Base-by-base conservation (phyloP, 2,888 invertebrate species). In the Geotrupes spiniger region DNA sequence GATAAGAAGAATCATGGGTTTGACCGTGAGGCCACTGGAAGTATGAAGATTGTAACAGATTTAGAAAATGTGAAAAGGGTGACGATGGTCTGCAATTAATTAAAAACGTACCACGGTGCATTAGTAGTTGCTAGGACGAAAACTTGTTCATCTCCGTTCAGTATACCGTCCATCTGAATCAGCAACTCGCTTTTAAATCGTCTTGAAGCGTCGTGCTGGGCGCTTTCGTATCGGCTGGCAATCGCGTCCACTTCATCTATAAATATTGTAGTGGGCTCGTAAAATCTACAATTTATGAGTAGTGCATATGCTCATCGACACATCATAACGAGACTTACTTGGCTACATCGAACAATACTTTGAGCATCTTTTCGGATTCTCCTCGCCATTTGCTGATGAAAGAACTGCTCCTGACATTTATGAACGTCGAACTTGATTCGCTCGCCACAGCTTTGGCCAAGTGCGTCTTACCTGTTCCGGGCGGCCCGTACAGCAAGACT, bases 311-410 rank as follows among this genome's bases (percentile, higher is more conserved):
- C 3, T 21, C 21, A 6, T 6, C 21, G n/a, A n/a, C n/a, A n/a
- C n/a, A 3, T 21, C 6, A 4, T 12, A 27, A 17, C 16, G 17
- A 11, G 26, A 10, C 21, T 26, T 84, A 82, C 27, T 85, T 79
- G 0, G 96, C 95, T 72, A 93, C 76, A 59, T 94, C 91, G 70
- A 94, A 94, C 36, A 96, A 75, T 0, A 92, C 85, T 74, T 91
- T 84, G 33, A 96, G 79, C 59, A 93, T 84, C 74, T 94, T 95
- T 75, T 96, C 96, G 0, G 94, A 94, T 61, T 97, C 96, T 0
- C 96, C 96, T 21, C 95, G 78, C 95, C 95, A 96, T 73, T 97
- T 97, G 63, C 91, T 92, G n/a, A 94, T 83, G 33, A 96, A 81
- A 2, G 88, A 85, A 63, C 93, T 91, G 51, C 92, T 87, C 1